These are phyloP conservation scores for Phaedon cochleariae DNA, from an alignment of 2,888 invertebrate species.

Conservation along the genomic window DNA sequence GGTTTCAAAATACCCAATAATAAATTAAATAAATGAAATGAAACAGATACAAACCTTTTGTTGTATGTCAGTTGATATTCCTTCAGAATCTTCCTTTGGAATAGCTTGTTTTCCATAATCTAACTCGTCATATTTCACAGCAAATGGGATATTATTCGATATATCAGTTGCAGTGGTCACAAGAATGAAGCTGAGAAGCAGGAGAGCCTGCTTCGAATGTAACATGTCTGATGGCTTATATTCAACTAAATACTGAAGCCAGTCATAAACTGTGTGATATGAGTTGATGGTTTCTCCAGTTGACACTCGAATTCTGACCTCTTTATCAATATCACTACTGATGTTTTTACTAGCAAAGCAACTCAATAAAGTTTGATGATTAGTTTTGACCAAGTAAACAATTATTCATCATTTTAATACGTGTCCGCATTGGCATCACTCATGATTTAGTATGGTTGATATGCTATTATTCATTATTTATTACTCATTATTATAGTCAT, in stretches of 20 bases:
- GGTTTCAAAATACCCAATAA: too few species aligned
- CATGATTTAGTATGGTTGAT: too few species aligned
- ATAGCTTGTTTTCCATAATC: not conserved
- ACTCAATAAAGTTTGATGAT: not conserved
- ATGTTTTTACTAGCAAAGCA: too few species aligned
- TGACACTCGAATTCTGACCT: not conserved
- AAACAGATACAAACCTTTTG: not conserved
- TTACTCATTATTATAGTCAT: too few species aligned
- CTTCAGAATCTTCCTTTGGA: not conserved
- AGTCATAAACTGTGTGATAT: not conserved
- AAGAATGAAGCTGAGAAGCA: constrained; percentile 13
- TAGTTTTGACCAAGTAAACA: too few species aligned
- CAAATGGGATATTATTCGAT: not conserved
- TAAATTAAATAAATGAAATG: too few species aligned
- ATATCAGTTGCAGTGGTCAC: not conserved
- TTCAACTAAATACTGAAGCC: not conserved
- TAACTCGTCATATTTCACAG: not conserved
- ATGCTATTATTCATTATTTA: too few species aligned
- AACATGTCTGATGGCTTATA: constrained; percentile 20
- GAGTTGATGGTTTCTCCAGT: not conserved
- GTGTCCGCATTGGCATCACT: too few species aligned
- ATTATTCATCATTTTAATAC: too few species aligned
- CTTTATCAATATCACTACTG: too few species aligned
- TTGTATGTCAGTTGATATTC: not conserved
- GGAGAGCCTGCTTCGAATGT: constrained; percentile 19